A percentile compares a stretch with the other conserved stretches of the same genome.
Conservation (phyloP, 1,140 invertebrate genomes). For the Pemphigus obesinymphae region DNA sequence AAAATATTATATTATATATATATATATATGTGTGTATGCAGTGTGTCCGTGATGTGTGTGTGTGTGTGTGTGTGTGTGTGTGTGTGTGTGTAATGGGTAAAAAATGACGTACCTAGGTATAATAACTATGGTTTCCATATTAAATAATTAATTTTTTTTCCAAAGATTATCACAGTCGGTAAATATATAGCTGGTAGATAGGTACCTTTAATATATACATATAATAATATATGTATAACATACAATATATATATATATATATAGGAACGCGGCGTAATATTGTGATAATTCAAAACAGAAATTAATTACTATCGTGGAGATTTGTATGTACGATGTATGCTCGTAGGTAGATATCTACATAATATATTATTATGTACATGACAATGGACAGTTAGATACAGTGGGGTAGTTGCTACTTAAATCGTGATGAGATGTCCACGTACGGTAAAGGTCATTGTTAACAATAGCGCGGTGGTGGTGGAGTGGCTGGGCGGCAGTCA, state of each 20-base stretch:
- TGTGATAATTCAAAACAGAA: neutral
- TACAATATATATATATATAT: neutral
- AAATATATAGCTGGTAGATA: no score
- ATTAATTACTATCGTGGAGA: neutral
- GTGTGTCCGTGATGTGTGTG: neutral
- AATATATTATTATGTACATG: neutral
- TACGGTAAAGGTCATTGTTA: neutral
- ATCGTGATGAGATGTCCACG: neutral
- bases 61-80: neutral
- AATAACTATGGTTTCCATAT: neutral
- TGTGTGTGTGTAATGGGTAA: neutral
- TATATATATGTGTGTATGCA: neutral
- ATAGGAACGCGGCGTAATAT: neutral
- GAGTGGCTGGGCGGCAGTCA: neutral
- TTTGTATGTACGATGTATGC: neutral
- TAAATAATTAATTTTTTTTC: slow-evolving; percentile 29
- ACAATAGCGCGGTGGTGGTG: neutral
- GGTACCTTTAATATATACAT: neutral
- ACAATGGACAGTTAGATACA: neutral
- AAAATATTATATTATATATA: neutral
- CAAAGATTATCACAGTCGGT: slow-evolving; percentile 4
- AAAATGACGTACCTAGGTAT: slow-evolving; percentile 8
- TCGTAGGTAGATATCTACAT: neutral
- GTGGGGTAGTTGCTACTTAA: neutral
- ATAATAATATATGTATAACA: neutral